Percentiles rank a stretch among this genome's conserved stretches.
Conservation (phyloP, 1,140 invertebrate genomes). For the Scaptomyza graminum region DNA sequence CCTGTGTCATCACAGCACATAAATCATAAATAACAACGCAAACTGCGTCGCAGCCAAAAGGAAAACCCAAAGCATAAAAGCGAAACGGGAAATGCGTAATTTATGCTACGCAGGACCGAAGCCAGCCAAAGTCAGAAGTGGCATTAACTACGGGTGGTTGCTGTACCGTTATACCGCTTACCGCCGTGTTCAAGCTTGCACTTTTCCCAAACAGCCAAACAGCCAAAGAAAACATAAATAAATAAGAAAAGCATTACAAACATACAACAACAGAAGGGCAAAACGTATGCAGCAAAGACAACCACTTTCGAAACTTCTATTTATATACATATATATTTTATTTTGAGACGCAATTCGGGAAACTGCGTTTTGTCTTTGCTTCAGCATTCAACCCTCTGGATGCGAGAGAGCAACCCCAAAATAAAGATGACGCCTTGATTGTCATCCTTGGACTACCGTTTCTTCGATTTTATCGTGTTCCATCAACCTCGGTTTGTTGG, state of each 20-base stretch:
- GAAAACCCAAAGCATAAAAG: constrained; percentile 30
- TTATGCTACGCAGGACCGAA: constrained; percentile 73
- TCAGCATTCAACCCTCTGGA: constrained; percentile 34
- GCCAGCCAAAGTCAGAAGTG: constrained; percentile 5
- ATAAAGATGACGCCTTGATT: background rate
- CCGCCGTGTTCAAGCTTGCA: constrained; percentile 60
- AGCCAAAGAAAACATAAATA: background rate
- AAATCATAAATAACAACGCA: constrained; percentile 74
- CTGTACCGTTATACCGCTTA: constrained; percentile 43
- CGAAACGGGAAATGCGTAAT: constrained; percentile 75
- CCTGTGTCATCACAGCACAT: constrained; percentile 75
- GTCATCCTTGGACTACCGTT: constrained; percentile 34
- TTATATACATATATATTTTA: too few species aligned
- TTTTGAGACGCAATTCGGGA: constrained; percentile 71
- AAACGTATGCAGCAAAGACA: constrained; percentile 29
- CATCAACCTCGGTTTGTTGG: constrained; percentile 33
- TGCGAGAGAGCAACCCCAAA: constrained; percentile 54
- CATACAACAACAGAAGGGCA: background rate
- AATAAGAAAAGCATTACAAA: too few species aligned
- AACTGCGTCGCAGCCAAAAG: constrained; percentile 67
- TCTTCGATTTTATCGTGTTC: constrained; percentile 42
- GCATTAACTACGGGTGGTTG: constrained; percentile 41
- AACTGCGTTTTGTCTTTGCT: constrained; percentile 67
- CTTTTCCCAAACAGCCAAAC: constrained; percentile 51
- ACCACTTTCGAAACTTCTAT: constrained; percentile 44